Evolutionary conservation across 2,888 invertebrate genomes (phyloP), one percentile per base, ranked within the genome.

Genomic region (Tenodera sinensis): DNA sequence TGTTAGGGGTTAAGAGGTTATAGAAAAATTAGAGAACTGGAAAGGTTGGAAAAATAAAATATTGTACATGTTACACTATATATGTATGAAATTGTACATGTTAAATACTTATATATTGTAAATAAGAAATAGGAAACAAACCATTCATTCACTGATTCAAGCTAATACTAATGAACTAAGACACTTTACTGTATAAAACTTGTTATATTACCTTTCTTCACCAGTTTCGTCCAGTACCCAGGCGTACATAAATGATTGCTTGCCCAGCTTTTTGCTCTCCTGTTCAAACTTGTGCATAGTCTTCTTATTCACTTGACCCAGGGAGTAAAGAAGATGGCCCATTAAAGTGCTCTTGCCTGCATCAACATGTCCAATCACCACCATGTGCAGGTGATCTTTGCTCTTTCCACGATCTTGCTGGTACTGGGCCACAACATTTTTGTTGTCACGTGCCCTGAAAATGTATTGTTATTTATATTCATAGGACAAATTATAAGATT

Each of bases 171-270:
- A 34, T 34, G 34, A 34, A 34, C 34, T 34, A 34, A 34, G 34
- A 34, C 7, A 34, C 30, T 30, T 30, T 4, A 30, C 30, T 30
- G 27, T 85, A 34, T 7, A 42, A 12, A 9, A 12, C 12, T 12
- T 42, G 3, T 85, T 28, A 34, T 47, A 91, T 91, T 92, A 95
- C 95, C 96, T 96, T 93, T 99, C 99, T 93, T 99, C 99, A 1
- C 98, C 98, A 90, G 99, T 99, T 94, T 99, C 99, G 93, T 99
- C 99, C 88, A 99, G 94, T 3, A 99, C 98, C 99, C 99, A 99
- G 4, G 99, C 99, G 93, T 97, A 99, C 94, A 98, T 97, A 92
- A 99, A 99, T 90, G 99, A 99, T 92, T 98, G 98, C 93, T 99
- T 99, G 4, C 99, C 99, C 91, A 98, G 94, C 93, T 99, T 99